Evolutionary conservation across 2,888 invertebrate genomes (phyloP).

Genomic region (Lutraria lutraria): DNA sequence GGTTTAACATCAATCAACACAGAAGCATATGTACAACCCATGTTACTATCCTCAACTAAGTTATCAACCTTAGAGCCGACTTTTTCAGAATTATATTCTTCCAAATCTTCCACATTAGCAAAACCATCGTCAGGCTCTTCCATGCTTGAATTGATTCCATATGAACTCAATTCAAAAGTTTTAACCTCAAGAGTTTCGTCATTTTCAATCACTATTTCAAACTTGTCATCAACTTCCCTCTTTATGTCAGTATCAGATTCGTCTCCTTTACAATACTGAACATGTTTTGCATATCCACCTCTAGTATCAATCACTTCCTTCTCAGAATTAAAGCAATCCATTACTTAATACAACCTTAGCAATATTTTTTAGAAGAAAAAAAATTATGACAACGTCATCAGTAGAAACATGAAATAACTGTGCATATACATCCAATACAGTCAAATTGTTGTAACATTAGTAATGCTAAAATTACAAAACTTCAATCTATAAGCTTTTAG

Average conservation of each 20-base stretch:
- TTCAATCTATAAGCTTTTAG: no score
- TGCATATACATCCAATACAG: no score
- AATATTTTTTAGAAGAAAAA: no score
- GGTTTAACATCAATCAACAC: neutral
- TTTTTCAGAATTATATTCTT: neutral
- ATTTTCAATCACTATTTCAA: conserved; percentile 52
- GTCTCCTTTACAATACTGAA: neutral
- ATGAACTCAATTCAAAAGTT: neutral
- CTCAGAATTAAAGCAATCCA: no score
- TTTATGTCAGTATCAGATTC: neutral
- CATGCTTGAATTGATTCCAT: neutral
- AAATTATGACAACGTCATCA: no score
- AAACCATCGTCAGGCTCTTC: neutral
- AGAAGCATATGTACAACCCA: neutral
- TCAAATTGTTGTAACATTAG: no score
- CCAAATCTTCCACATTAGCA: neutral
- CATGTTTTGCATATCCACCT: no score
- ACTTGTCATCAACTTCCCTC: conserved; percentile 7
- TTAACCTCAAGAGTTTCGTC: conserved; percentile 41
- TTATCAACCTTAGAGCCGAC: neutral
- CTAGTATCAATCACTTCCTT: no score
- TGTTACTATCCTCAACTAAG: neutral
- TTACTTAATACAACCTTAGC: no score
- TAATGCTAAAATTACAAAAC: no score
- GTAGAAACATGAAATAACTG: no score